phyloP scores from a whole-genome alignment of 1,140 invertebrate genomes.

The Antheraea mylitta region DNA sequence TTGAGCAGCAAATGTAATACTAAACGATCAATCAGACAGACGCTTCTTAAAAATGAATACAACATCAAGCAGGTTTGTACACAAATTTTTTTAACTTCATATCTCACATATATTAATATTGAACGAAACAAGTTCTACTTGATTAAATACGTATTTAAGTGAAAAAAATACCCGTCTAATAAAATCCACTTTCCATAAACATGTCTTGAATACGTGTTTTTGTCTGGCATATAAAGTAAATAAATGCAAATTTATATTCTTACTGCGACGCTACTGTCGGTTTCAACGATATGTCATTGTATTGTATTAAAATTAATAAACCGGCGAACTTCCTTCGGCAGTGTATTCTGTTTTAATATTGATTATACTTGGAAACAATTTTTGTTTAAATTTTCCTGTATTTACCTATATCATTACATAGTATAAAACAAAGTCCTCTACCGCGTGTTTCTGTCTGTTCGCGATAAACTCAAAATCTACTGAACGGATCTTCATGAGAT shows the following conservation, averaged over 20 bases:
- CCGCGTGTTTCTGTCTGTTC: too few relatives aligned
- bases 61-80: too few relatives aligned
- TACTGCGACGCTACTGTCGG: not conserved
- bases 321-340: not conserved
- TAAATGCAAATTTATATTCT: not conserved
- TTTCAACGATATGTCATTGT: not conserved
- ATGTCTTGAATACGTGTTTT: not conserved
- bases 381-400: too few relatives aligned
- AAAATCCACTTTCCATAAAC: not conserved
- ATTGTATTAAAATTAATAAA: constrained; percentile 1
- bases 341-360: not conserved
- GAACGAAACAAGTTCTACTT: constrained; percentile 18
- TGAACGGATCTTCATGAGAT: too few relatives aligned
- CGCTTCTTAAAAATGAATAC: too few relatives aligned
- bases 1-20: too few relatives aligned
- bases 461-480: too few relatives aligned
- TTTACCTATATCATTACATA: too few relatives aligned
- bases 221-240: not conserved
- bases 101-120: too few relatives aligned
- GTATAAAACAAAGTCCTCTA: too few relatives aligned
- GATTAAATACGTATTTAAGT: not conserved
- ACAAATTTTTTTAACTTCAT: too few relatives aligned
- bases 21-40: too few relatives aligned
- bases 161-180: not conserved
- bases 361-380: not conserved